Base-by-base conservation (phyloP, 2,888 invertebrate genomes). In the Xylocampa areola region DNA sequence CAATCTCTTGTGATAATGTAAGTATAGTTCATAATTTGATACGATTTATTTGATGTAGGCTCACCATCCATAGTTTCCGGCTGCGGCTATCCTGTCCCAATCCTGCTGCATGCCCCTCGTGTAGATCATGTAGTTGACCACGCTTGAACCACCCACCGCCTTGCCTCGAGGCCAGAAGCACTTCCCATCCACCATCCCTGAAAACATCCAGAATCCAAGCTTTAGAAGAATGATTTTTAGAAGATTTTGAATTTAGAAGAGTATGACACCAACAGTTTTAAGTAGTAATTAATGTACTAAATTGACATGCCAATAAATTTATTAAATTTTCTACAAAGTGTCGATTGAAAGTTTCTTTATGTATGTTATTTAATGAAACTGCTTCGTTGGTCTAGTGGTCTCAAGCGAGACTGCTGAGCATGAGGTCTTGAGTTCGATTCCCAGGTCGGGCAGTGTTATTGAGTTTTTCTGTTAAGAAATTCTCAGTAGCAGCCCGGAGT, bases 51-150 rank as follows among this genome's bases (percentile, higher is more conserved):
- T 40, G 5, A 30, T 36, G 2, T 55, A 23, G 11, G 11, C 81
- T 68, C 71, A 94, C 96, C 96, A 97, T 30, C 96, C 96, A 14
- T 93, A 89, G 74, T 96, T 96, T 0, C 96, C 96, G 47, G 94
- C 89, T 0, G 85, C 88, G 2, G 94, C 95, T 94, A 97, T 96
- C 40, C 92, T 82, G 74, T 97, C 95, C 90, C 95, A 97, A 87
- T 97, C 96, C 11, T 79, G 77, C 25, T 94, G 94, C 65, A 95
- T 90, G 0, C 97, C 97, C 63, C 97, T 89, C 0, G 96, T 95
- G 81, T 96, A 96, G 48, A 96, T 92, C 95, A 95, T 95, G 77
- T 94, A 94, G 79, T 95, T 95, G 54, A 95, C 85, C 2, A 94
- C 91, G 55, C 94, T 94, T n/a, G 84, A 62, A 2, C 95, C 95